phyloP scores from a whole-genome alignment of 2,797 vertebrate genomes.

The Lacerta bilineata region DNA sequence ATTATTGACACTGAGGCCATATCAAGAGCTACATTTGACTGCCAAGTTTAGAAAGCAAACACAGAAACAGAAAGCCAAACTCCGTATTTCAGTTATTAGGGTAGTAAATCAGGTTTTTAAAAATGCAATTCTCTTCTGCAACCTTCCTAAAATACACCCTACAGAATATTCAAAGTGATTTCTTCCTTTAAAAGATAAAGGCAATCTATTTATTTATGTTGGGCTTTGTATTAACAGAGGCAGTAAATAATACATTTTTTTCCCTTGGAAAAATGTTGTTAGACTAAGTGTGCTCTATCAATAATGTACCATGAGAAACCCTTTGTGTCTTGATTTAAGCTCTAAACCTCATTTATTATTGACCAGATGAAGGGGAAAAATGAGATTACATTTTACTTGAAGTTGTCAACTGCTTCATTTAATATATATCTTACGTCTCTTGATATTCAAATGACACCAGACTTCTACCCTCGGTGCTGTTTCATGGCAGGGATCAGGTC shows the following conservation, averaged over 20 bases:
- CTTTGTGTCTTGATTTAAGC: conserved; percentile 74
- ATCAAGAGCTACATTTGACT: conserved; percentile 41
- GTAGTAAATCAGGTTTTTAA: conserved; percentile 49
- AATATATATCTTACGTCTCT: conserved; percentile 59
- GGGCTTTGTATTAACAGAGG: conserved; percentile 65
- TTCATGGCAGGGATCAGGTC: conserved; percentile 39
- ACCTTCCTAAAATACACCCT: conserved; percentile 38
- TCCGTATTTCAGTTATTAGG: conserved; percentile 46
- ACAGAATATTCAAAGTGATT: conserved; percentile 27
- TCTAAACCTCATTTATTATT: conserved; percentile 81
- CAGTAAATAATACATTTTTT: conserved; percentile 75
- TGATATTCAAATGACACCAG: conserved; percentile 57
- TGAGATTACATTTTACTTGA: conserved; percentile 67
- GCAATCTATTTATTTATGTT: conserved; percentile 66
- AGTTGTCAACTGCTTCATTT: conserved; percentile 61
- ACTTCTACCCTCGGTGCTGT: not conserved
- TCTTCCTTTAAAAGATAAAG: conserved; percentile 46
- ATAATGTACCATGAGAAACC: conserved; percentile 77
- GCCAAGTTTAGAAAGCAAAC: not conserved
- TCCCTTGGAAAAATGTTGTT: conserved; percentile 73
- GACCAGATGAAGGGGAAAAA: conserved; percentile 65
- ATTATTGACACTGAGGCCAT: not conserved
- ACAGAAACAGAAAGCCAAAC: not conserved
- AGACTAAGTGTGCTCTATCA: conserved; percentile 74
- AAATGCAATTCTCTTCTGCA: conserved; percentile 48